Conservation (phyloP, 2,113 vertebrate genomes). For the Mus spicilegus region DNA sequence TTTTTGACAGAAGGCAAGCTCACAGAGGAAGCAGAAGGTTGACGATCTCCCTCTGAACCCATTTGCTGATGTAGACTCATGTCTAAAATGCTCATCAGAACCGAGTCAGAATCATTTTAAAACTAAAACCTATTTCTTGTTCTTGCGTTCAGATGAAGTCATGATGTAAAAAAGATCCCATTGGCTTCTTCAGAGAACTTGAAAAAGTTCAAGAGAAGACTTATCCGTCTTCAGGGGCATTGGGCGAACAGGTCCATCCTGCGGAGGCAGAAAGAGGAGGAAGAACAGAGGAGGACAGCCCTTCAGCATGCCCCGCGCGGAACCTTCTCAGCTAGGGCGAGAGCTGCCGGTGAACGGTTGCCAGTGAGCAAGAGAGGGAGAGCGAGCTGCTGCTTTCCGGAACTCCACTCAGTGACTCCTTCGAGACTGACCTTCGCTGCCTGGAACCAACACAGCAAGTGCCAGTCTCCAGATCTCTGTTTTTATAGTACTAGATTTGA, state of each 20-base stretch:
- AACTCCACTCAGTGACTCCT: no score
- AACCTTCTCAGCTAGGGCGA: no score
- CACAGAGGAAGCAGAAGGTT: constrained; percentile 96
- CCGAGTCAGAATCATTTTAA: constrained; percentile 79
- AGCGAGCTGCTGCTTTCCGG: no score
- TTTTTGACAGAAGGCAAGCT: constrained; percentile 90
- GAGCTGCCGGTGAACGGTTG: no score
- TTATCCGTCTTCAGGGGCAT: not conserved
- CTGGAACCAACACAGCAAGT: no score
- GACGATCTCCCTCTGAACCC: constrained; percentile 97
- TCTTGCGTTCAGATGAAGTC: constrained; percentile 79
- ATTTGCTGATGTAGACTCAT: constrained; percentile 96
- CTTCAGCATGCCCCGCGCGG: no score
- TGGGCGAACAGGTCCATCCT: no score
- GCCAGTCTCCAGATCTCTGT: not conserved
- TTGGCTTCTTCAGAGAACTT: constrained; percentile 77
- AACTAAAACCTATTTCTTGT: constrained; percentile 76
- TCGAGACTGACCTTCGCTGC: no score
- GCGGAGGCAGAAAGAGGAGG: no score
- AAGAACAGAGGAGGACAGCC: no score
- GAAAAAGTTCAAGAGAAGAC: constrained; percentile 57
- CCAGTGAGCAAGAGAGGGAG: no score
- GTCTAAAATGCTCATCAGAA: constrained; percentile 88
- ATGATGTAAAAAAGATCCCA: constrained; percentile 76
- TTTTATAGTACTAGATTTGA: not conserved